Conservation (phyloP, 2,797 vertebrate genomes). For the Lepus townsendii region DNA sequence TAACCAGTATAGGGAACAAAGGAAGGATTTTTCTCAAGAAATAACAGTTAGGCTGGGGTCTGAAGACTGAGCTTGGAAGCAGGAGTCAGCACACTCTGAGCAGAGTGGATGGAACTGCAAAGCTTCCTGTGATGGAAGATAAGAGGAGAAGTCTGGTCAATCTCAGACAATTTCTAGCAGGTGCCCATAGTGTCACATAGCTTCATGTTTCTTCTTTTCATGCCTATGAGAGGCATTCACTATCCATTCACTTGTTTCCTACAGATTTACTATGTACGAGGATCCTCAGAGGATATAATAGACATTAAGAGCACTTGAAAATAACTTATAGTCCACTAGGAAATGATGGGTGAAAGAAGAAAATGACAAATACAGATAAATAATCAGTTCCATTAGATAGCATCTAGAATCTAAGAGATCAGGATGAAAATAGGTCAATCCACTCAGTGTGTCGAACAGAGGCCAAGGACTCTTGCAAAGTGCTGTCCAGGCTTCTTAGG, state of each 20-base stretch:
- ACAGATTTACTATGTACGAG: neutral
- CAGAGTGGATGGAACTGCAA: neutral
- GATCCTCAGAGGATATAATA: neutral
- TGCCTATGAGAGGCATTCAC: neutral
- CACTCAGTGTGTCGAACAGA: neutral
- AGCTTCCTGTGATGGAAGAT: neutral
- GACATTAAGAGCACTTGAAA: neutral
- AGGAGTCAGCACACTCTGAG: neutral
- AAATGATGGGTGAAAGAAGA: neutral
- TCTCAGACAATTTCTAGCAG: neutral
- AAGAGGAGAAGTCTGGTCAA: neutral
- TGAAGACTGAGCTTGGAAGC: neutral
- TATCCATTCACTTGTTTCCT: neutral
- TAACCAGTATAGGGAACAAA: neutral
- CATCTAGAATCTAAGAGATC: neutral
- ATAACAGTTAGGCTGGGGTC: neutral
- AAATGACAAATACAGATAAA: conserved; percentile 20
- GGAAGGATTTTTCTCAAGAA: neutral
- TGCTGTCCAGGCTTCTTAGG: neutral
- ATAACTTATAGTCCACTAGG: neutral
- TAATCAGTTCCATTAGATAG: neutral
- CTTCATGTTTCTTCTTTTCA: neutral
- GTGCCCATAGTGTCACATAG: neutral
- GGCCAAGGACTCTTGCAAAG: neutral
- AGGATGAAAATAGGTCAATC: neutral